These are phyloP conservation scores for Lasioglossum morio DNA, from an alignment of 2,888 invertebrate species.

Conservation along the genomic window DNA sequence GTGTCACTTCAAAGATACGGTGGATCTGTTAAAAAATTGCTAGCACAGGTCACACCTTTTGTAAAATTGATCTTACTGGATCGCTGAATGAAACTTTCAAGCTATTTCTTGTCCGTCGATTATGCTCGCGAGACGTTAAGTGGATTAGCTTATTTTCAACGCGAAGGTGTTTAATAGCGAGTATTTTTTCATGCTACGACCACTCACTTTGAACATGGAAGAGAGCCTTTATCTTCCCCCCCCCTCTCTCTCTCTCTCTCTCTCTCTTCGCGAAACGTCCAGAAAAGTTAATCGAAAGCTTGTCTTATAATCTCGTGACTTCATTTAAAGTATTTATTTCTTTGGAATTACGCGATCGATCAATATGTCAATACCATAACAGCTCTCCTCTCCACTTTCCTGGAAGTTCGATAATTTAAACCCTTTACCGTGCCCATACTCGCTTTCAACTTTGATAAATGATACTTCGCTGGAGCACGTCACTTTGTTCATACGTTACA, in stretches of 20 bases:
- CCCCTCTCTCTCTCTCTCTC: too few species aligned
- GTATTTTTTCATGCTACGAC: neutral
- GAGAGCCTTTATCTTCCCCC: neutral
- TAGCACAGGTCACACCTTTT: neutral
- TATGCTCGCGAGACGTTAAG: neutral
- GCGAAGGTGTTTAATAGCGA: neutral
- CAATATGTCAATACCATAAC: slow-evolving; percentile 66
- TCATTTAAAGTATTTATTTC: slow-evolving; percentile 58
- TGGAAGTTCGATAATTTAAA: slow-evolving; percentile 72
- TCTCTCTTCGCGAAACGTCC: neutral
- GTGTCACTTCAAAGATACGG: too few species aligned
- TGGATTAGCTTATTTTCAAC: neutral
- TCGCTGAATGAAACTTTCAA: neutral
- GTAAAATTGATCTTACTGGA: neutral
- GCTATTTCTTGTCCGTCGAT: neutral
- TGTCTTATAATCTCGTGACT: slow-evolving; percentile 36
- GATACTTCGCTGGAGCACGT: slow-evolving; percentile 55
- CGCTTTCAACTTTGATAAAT: slow-evolving; percentile 69
- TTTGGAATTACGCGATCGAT: slow-evolving; percentile 57
- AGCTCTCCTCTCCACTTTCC: slow-evolving; percentile 46
- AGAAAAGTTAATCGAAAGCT: slow-evolving; percentile 22
- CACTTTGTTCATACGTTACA: slow-evolving; percentile 58
- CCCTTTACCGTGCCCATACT: slow-evolving; percentile 61
- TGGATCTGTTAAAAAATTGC: too few species aligned
- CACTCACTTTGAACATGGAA: neutral